These are phyloP conservation scores for Pyrrhosoma nymphula DNA, from an alignment of 2,888 invertebrate species.

Conservation along the genomic window DNA sequence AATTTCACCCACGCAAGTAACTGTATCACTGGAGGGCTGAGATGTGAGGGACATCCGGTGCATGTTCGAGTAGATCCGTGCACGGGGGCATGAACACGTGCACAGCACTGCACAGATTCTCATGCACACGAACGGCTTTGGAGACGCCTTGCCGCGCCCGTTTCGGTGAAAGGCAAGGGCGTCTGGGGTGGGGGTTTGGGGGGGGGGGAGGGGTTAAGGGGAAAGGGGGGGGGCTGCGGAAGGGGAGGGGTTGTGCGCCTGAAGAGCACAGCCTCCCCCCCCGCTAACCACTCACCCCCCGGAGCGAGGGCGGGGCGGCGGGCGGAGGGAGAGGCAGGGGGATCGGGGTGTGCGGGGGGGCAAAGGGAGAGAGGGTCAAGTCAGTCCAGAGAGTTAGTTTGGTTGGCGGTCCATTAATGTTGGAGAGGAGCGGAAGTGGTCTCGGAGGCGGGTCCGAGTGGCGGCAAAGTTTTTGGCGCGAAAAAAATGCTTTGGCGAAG, in stretches of 20 bases:
- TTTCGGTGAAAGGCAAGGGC: background rate
- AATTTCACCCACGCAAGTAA: no score
- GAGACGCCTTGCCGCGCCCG: background rate
- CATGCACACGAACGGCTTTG: background rate
- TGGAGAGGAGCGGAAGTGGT: constrained; percentile 32
- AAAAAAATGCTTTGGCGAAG: background rate
- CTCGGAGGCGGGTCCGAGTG: background rate
- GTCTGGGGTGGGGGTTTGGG: no score
- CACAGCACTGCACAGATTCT: background rate
- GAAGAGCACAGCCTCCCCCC: background rate
- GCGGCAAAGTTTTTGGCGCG: constrained; percentile 28
- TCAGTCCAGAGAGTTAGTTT: background rate
- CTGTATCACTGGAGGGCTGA: no score
- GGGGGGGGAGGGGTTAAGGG: background rate
- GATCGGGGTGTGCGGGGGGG: background rate
- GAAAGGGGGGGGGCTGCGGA: background rate
- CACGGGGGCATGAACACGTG: background rate
- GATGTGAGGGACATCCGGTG: no score
- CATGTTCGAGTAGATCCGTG: no score
- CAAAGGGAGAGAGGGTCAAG: background rate
- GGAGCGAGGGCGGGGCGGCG: background rate
- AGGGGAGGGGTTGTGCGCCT: background rate
- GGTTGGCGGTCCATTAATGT: constrained; percentile 20
- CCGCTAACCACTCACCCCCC: background rate
- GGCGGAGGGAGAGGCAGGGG: background rate